Percentiles rank a stretch among this genome's conserved stretches.
phyloP scores from a whole-genome alignment of 2,888 invertebrate genomes.

The Platerodrilus igneus region DNA sequence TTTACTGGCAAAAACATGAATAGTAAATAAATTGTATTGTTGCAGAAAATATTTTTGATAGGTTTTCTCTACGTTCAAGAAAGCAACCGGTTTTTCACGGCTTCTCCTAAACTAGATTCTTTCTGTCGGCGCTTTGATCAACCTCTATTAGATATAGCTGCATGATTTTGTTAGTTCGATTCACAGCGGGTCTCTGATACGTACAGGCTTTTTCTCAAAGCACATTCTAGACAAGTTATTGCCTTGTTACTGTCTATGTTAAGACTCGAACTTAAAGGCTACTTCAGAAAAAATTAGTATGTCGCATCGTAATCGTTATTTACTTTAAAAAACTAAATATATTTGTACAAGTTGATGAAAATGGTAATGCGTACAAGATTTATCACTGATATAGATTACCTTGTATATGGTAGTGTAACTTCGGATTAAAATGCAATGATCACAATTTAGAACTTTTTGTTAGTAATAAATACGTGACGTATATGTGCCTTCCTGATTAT shows the following conservation, averaged over 20 bases:
- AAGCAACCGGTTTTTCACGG: constrained; percentile 20
- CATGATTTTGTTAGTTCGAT: constrained; percentile 41
- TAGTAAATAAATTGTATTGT: no score
- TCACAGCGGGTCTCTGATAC: constrained; percentile 37
- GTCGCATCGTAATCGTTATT: constrained; percentile 30
- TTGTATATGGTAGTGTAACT: constrained; percentile 30
- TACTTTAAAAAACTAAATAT: constrained; percentile 23
- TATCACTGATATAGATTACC: constrained; percentile 29
- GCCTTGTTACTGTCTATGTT: constrained; percentile 29
- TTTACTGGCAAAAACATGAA: no score
- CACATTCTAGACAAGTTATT: constrained; percentile 32
- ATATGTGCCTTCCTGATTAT: no score
- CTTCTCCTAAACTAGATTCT: constrained; percentile 37
- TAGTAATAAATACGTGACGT: no score
- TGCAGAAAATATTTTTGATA: constrained; percentile 14
- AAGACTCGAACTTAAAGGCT: constrained; percentile 16
- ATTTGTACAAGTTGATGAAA: constrained; percentile 24
- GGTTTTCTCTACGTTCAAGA: constrained; percentile 14
- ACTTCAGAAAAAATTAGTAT: constrained; percentile 25
- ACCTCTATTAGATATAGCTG: constrained; percentile 38
- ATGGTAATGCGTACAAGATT: constrained; percentile 32
- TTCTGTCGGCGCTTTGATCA: constrained; percentile 39
- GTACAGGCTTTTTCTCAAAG: constrained; percentile 35
- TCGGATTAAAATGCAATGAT: no score
- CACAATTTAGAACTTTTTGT: no score